These are phyloP conservation scores for Apotomis betuletana DNA, from an alignment of 2,888 invertebrate genomes.

Conservation along the genomic window DNA sequence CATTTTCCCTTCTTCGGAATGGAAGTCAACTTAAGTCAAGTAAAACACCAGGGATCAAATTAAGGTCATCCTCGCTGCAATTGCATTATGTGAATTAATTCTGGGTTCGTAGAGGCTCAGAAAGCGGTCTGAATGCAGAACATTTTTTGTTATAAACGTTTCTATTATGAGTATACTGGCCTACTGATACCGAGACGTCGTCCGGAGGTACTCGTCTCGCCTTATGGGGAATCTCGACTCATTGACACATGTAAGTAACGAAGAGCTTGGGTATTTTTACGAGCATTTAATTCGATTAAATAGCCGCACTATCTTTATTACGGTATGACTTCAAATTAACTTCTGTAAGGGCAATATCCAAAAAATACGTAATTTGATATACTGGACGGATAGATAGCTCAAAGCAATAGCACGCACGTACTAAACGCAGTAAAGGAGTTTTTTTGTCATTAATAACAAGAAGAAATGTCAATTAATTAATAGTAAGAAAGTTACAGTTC, in stretches of 20 bases:
- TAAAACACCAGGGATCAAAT: constrained; percentile 48
- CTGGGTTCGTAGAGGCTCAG: constrained; percentile 50
- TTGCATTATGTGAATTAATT: constrained; percentile 51
- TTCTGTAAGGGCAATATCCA: not conserved
- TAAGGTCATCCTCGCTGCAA: constrained; percentile 46
- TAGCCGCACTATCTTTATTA: not conserved
- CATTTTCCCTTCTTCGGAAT: constrained; percentile 28
- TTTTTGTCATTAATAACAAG: too few species aligned
- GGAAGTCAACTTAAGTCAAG: constrained; percentile 42
- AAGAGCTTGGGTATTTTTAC: constrained; percentile 27
- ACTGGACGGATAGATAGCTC: too few species aligned
- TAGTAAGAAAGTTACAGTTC: too few species aligned
- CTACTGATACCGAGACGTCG: constrained; percentile 41
- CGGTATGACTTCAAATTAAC: not conserved
- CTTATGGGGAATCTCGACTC: constrained; percentile 49
- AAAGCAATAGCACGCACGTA: too few species aligned
- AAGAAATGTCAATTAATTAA: too few species aligned
- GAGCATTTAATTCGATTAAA: constrained; percentile 20
- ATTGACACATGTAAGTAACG: constrained; percentile 47
- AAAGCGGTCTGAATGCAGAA: constrained; percentile 50
- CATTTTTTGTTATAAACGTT: constrained; percentile 58
- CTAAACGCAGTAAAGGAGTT: too few species aligned
- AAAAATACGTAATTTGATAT: not conserved
- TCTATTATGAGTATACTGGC: constrained; percentile 58
- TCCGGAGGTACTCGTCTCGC: constrained; percentile 52